Evolutionary conservation across 2,113 vertebrate genomes (phyloP), one percentile per base, ranked within the genome.

Genomic region (Melanocharis versteri): DNA sequence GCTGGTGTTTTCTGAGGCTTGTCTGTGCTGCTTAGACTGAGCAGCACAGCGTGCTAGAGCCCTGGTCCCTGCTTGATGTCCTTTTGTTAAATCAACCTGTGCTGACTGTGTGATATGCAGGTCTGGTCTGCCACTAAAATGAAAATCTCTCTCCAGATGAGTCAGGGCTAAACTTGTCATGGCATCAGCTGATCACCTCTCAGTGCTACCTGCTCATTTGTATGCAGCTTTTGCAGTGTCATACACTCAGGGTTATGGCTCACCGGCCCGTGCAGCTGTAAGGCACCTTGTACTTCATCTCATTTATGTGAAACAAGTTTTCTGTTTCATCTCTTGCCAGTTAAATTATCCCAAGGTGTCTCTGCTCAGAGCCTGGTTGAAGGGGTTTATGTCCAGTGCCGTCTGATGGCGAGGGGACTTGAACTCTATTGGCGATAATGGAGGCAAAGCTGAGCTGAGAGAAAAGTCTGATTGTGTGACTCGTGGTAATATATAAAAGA

Each of bases 191-290:
- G 76, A 79, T 70, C 33, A 70, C 77, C 68, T 65, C 54, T 77
- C 69, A 5, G 72, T 56, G 16, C 80, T 91, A 83, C 95, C 94
- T 94, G 96, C 93, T 94, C 89, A 23, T 97, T 60, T 83, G 80
- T 92, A 61, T 81, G 83, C 94, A 26, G 91, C 80, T 77, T 86
- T 56, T 73, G 80, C 82, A 45, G 66, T 54, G 79, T 65, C 66
- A 31, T 10, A n/a, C 31, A 1, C 53, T 61, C 79, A 26, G 80
- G 83, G 80, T 88, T 92, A 22, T 45, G 88, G 79, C 94, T 90
- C 62, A 9, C 42, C 1, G 9, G 88, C 90, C 87, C 0, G 0
- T 37, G 40, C 68, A 16, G 39, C 75, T 72, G 45, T 45, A n/a
- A 88, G 79, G 68, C 75, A 75, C 66, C 75, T 78, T 77, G 47